Evolutionary conservation across 2,888 invertebrate genomes (phyloP), one percentile per base, ranked within the genome.

Genomic region (Dusona sp.): DNA sequence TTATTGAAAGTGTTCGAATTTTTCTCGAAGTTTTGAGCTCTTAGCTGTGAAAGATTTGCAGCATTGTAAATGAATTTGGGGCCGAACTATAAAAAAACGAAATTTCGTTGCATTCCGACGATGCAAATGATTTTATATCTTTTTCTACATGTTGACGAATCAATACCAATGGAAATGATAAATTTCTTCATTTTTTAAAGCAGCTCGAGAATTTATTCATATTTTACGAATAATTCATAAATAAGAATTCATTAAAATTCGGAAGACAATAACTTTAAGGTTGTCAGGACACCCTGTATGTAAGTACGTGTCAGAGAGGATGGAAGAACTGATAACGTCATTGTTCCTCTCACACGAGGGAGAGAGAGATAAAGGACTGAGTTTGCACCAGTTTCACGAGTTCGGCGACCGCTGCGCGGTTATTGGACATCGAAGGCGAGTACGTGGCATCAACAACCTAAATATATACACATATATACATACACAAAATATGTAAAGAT

Each of bases 361-460:
- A 38, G 70, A 78, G 61, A 54, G 22, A 42, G 70, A 78, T 38
- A 33, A 48, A 36, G 38, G 42, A 75, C 13, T 29, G 89, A 92
- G 91, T 91, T 91, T 91, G 92, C 88, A 79, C 91, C 88, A 91
- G 91, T 91, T 91, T 87, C 84, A 64, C 84, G 88, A 86, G 90
- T 90, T 90, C 83, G 79, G 83, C 86, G 84, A 85, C 77, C 85
- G 88, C 75, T 54, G 57, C 77, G 73, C 86, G 89, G 90, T 91
- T 91, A 92, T 92, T 89, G 91, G 88, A 92, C 89, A 90, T 91
- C 89, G 89, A 89, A 89, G 89, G 87, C 82, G 85, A 83, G 83
- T 78, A 82, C 54, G 51, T 78, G 61, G 81, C 57, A 74, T 81
- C 65, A 54, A 67, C 48, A 25, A 33, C 48, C 38, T 73, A 42